Percentiles rank a stretch among this genome's conserved stretches.
Evolutionary conservation across 2,888 invertebrate genomes (phyloP).

Genomic region (Xylophagus ater): DNA sequence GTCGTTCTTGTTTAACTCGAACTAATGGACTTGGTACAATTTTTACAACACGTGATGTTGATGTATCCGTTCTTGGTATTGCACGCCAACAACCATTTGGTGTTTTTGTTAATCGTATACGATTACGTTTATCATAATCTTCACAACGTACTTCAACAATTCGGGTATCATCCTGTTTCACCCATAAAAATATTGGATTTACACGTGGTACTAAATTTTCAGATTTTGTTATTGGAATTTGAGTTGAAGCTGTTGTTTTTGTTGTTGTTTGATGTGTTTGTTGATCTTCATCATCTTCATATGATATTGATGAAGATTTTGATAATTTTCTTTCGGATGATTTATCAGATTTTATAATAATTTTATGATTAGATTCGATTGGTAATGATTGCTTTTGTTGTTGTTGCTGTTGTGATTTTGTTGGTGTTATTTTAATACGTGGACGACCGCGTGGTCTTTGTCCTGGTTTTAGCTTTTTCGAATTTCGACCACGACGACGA

Average conservation of each 20-base stretch:
- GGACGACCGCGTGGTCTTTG: conserved; percentile 3
- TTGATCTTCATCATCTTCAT: too few relatives aligned
- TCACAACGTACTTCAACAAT: conserved; percentile 78
- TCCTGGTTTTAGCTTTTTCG: conserved; percentile 20
- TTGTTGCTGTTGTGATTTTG: neutral
- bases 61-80: conserved; percentile 60
- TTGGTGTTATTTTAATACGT: neutral
- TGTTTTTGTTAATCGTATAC: conserved; percentile 71
- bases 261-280: neutral
- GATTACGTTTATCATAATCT: conserved; percentile 77
- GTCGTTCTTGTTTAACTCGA: conserved; percentile 33
- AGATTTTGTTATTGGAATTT: conserved; percentile 6
- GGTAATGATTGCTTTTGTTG: neutral
- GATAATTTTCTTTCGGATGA: too few relatives aligned
- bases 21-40: conserved; percentile 38
- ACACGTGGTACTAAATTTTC: conserved; percentile 43
- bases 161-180: conserved; percentile 65
- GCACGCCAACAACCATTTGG: conserved; percentile 73
- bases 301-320: too few relatives aligned
- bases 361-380: too few relatives aligned
- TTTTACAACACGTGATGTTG: conserved; percentile 31
- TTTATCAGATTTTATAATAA: too few relatives aligned
- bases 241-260: neutral
- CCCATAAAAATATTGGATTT: conserved; percentile 78
- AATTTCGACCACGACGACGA: conserved; percentile 23